phyloP scores from a whole-genome alignment of 2,797 vertebrate genomes.

The Nothura maculosa region DNA sequence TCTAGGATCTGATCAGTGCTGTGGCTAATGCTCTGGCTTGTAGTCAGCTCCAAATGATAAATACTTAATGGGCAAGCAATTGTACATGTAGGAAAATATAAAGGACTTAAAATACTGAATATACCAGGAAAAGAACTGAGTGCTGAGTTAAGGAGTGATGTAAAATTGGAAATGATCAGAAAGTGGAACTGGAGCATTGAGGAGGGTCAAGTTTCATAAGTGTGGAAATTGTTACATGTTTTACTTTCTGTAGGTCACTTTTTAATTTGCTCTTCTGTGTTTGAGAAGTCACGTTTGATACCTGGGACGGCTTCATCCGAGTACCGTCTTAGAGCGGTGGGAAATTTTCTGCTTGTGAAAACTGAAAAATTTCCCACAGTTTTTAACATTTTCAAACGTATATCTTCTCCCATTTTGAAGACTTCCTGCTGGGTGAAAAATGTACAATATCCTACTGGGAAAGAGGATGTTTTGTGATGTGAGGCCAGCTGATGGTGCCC shows the following conservation, averaged over 20 bases:
- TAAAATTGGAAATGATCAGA: neutral
- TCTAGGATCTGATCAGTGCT: neutral
- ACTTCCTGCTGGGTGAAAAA: neutral
- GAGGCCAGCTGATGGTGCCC: neutral
- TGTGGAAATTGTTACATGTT: rapidly evolving
- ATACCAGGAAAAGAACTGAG: neutral
- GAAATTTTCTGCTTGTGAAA: neutral
- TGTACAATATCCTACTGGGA: neutral
- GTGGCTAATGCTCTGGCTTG: neutral
- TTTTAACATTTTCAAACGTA: rapidly evolving
- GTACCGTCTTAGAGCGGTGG: neutral
- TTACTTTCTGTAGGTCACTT: neutral
- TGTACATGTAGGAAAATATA: neutral
- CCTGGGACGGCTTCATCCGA: neutral
- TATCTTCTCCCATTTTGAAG: neutral
- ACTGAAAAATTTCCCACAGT: neutral
- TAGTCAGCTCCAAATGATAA: neutral
- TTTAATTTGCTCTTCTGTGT: neutral
- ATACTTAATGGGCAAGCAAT: neutral
- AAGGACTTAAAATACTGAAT: neutral
- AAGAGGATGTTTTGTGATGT: neutral
- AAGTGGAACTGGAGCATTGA: neutral
- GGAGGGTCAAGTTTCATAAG: rapidly evolving
- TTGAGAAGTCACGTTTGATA: neutral
- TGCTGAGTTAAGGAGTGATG: neutral